Conservation (phyloP, 2,888 invertebrate species). For the Neoascia interrupta region DNA sequence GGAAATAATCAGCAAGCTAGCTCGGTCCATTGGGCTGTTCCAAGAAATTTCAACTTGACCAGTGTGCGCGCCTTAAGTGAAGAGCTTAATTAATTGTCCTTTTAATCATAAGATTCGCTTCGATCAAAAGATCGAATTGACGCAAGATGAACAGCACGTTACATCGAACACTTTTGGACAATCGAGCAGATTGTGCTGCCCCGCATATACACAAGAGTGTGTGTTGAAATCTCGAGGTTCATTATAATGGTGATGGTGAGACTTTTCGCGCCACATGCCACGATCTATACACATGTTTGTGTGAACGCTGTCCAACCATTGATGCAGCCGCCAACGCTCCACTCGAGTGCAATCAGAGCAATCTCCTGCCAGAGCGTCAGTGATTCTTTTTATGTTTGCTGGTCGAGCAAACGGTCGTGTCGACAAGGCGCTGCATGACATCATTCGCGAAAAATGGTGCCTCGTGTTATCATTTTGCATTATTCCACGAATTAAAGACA, state of each 20-base stretch:
- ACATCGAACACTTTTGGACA: constrained; percentile 22
- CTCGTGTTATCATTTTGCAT: constrained; percentile 45
- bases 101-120: constrained; percentile 48
- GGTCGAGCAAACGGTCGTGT: background rate
- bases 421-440: constrained; percentile 41
- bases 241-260: background rate
- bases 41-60: constrained; percentile 42
- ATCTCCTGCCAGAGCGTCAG: constrained; percentile 28
- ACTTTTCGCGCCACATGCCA: constrained; percentile 49
- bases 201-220: background rate
- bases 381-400: constrained; percentile 11
- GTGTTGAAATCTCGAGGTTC: background rate
- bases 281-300: constrained; percentile 11
- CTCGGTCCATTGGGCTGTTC: constrained; percentile 46
- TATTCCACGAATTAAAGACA: constrained; percentile 3
- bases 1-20: constrained; percentile 55
- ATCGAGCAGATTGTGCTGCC: constrained; percentile 30
- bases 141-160: constrained; percentile 22
- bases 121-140: constrained; percentile 55
- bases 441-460: constrained; percentile 51
- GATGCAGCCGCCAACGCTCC: constrained; percentile 59
- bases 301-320: constrained; percentile 35
- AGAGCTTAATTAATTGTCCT: constrained; percentile 63
- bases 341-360: constrained; percentile 25
- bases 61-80: background rate